Conservation (phyloP, 2,113 vertebrate genomes). For the Pteropus alecto region DNA sequence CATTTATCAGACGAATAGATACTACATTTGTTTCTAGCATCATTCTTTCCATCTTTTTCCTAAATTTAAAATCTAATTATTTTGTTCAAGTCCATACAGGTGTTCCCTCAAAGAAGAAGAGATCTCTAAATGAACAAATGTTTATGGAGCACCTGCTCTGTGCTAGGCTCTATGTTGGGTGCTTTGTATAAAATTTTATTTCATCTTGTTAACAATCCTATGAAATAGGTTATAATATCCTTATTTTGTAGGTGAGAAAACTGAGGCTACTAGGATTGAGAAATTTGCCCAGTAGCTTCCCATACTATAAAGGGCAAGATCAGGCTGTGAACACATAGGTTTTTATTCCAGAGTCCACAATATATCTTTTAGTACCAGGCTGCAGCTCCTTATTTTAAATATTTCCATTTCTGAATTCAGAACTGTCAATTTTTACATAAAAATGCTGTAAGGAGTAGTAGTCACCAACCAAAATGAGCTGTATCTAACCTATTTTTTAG, state of each 20-base stretch:
- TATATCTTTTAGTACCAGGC: neutral
- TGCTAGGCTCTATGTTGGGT: neutral
- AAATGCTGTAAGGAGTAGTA: neutral
- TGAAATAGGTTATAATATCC: too few relatives aligned
- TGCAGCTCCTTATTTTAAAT: neutral
- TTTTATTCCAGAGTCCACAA: neutral
- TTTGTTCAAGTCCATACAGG: neutral
- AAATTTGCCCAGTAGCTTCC: too few relatives aligned
- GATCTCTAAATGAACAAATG: neutral
- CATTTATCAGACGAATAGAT: neutral
- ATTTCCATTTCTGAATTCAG: neutral
- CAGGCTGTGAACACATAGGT: neutral
- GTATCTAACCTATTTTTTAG: neutral
- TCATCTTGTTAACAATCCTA: too few relatives aligned
- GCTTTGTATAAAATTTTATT: too few relatives aligned
- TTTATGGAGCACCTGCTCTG: neutral
- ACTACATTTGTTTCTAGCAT: neutral
- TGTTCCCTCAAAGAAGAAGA: slow-evolving; percentile 25
- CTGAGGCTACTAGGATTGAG: too few relatives aligned
- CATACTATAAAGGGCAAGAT: too few relatives aligned
- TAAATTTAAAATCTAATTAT: neutral
- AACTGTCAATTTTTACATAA: neutral
- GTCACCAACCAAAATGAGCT: neutral
- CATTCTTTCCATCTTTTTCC: neutral
- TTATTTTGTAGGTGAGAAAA: too few relatives aligned